Evolutionary conservation across 2,888 invertebrate genomes (phyloP).

Genomic region (Tetragonisca angustula): DNA sequence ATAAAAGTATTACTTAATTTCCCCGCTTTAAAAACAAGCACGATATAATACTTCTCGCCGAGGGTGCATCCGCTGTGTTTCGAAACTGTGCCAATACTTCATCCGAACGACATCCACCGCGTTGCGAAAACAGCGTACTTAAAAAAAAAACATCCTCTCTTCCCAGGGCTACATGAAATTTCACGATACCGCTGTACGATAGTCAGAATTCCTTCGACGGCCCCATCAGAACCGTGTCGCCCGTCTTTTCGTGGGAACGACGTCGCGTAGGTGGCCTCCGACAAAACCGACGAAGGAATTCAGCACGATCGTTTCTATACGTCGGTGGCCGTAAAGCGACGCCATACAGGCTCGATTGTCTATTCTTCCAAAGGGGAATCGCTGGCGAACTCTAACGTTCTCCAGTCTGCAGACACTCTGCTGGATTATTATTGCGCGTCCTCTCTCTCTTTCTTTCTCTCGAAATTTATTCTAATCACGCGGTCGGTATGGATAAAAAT

Average conservation of each 20-base stretch:
- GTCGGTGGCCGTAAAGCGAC: conserved; percentile 24
- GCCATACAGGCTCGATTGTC: conserved; percentile 27
- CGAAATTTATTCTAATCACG: conserved; percentile 71
- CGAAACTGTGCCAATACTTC: too few relatives aligned
- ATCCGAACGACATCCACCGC: too few relatives aligned
- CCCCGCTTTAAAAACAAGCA: too few relatives aligned
- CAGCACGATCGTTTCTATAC: conserved; percentile 21
- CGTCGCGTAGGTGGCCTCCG: neutral
- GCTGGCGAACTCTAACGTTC: conserved; percentile 20
- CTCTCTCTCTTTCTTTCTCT: too few relatives aligned
- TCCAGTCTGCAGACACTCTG: neutral
- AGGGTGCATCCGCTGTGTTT: too few relatives aligned
- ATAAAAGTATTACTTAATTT: too few relatives aligned
- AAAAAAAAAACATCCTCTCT: too few relatives aligned
- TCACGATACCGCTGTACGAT: neutral
- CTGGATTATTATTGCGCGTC: conserved; percentile 43
- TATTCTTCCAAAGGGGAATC: conserved; percentile 18
- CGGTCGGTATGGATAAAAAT: conserved; percentile 34
- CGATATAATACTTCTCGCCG: too few relatives aligned
- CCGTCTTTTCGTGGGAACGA: neutral
- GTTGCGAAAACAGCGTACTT: too few relatives aligned
- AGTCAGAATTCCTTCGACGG: conserved; percentile 3
- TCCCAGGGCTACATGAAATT: conserved; percentile 17
- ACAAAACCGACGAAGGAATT: conserved; percentile 19
- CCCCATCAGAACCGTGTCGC: conserved; percentile 13